Evolutionary conservation across 2,888 invertebrate genomes (phyloP).

Genomic region (Clepsis dumicolana): DNA sequence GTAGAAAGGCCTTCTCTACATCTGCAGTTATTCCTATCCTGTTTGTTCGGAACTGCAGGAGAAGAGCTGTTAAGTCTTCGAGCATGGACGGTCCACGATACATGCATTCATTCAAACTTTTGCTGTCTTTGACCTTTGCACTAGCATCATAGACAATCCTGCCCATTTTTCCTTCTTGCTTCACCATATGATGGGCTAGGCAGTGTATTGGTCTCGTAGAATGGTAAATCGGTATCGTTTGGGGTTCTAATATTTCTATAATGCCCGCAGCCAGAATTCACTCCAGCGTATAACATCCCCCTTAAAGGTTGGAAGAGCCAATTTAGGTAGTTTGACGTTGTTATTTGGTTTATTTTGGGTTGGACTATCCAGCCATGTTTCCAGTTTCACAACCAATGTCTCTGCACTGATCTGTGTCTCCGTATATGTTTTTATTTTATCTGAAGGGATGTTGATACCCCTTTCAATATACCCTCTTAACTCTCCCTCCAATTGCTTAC

Average conservation of each 20-base stretch:
- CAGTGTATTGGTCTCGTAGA: neutral
- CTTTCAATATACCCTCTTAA: no score
- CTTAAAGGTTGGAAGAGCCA: neutral
- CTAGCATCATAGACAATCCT: conserved; percentile 13
- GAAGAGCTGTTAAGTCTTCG: conserved; percentile 48
- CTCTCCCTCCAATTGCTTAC: no score
- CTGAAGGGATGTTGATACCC: no score
- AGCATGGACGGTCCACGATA: conserved; percentile 48
- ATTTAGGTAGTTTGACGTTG: neutral
- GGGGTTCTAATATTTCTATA: conserved; percentile 6
- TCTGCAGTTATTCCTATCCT: no score
- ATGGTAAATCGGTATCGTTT: neutral
- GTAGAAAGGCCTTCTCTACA: neutral
- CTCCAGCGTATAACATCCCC: neutral
- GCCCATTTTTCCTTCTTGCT: neutral
- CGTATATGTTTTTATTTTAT: no score
- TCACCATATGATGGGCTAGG: neutral
- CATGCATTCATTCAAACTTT: conserved; percentile 51
- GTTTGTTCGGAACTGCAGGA: conserved; percentile 48
- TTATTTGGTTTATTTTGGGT: neutral
- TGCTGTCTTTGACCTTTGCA: no score
- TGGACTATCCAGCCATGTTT: no score
- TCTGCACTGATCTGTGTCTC: no score
- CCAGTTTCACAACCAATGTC: no score
- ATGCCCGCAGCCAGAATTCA: neutral